Base-by-base conservation (phyloP, 2,113 vertebrate genomes). In the Rhynchomys soricoides region DNA sequence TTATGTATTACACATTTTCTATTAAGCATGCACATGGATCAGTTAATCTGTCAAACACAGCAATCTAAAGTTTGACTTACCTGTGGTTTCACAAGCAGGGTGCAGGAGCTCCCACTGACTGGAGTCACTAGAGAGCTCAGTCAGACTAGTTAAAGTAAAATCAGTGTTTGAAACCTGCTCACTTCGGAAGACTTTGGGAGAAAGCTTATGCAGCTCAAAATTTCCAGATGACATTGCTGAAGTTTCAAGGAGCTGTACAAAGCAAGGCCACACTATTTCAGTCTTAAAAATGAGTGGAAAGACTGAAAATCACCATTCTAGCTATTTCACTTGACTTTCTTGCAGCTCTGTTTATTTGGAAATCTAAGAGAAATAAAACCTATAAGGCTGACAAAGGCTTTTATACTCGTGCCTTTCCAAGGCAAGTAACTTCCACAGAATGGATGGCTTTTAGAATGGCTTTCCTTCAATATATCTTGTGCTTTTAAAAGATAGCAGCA, bases 141-240 rank as follows among this genome's bases (percentile, higher is more conserved):
- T 97, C 96, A 95, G 90, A 90, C 95, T 97, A 34, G 95, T 93
- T 95, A 97, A 90, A 93, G 95, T 96, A 94, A 97, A 96, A 74
- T 96, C 96, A 81, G 96, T 48, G 66, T 86, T 96, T 55, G 96
- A 97, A 95, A 45, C 34, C 34, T 66, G 93, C 50, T 97, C 97
- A 74, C 81, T 94, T 78, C 97, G 97, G 74, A 5, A 97, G 24
- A 79, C 94, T 93, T 98, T 96, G 81, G 98, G 93, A 43, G 96
- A 98, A 96, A 98, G 95, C 94, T 97, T 85, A 94, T 98, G 96
- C 97, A 99, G 96, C 97, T 99, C 98, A 91, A 98, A 97, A 91
- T 55, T 87, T 83, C 97, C 97, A 95, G 95, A 45, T 97, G 98
- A 98, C 98, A 99, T 99, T 71, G 92, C 77, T 74, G 90, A 92